These are phyloP conservation scores for Glareola pratincola DNA, from an alignment of 2,113 vertebrate species.

Conservation along the genomic window DNA sequence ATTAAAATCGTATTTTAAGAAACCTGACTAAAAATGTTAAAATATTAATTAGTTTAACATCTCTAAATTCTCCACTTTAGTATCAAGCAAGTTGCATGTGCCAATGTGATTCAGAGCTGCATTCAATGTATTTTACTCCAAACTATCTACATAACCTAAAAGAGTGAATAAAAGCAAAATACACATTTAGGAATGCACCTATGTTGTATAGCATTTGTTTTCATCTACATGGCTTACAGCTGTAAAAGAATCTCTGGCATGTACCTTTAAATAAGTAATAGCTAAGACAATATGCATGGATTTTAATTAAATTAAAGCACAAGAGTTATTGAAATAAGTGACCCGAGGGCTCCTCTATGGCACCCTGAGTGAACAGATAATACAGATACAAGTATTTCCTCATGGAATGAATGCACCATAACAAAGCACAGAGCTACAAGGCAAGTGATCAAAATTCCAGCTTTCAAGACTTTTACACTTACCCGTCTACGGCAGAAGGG, in stretches of 20 bases:
- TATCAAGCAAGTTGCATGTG: not conserved
- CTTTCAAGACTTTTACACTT: slow-evolving; percentile 69
- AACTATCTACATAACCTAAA: not conserved
- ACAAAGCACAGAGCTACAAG: slow-evolving; percentile 32
- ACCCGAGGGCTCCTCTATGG: not conserved
- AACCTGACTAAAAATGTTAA: slow-evolving; percentile 3
- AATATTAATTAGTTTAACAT: not conserved
- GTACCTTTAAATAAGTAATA: not conserved
- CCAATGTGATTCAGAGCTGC: not conserved
- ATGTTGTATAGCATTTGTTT: not conserved
- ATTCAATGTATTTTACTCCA: not conserved
- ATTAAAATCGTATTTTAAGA: slow-evolving; percentile 6
- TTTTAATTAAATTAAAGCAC: slow-evolving; percentile 7
- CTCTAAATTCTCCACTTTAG: not conserved
- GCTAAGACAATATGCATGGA: not conserved
- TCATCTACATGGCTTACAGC: not conserved
- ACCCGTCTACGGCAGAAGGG: slow-evolving; percentile 97
- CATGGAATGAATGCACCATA: not conserved
- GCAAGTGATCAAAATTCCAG: not conserved
- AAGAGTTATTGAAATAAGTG: not conserved
- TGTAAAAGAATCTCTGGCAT: not conserved
- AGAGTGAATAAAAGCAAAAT: not conserved
- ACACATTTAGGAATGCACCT: not conserved
- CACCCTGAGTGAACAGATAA: not conserved
- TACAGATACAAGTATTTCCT: not conserved